phyloP scores from a whole-genome alignment of 2,797 vertebrate genomes.

The Psittacula echo region DNA sequence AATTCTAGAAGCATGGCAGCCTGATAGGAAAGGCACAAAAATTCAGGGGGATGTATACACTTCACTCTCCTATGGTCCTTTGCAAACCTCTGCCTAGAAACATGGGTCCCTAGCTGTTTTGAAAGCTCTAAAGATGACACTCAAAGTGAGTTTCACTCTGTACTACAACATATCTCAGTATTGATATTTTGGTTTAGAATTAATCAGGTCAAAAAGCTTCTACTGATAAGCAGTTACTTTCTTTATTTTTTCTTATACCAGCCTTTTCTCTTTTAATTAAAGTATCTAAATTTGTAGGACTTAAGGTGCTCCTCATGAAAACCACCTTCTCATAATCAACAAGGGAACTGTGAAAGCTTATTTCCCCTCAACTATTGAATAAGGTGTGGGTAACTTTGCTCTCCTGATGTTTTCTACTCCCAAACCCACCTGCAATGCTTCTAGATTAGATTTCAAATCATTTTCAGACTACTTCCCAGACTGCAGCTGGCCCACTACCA shows the following conservation, averaged over 20 bases:
- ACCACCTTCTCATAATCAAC: background rate
- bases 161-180: background rate
- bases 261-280: background rate
- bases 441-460: background rate
- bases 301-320: background rate
- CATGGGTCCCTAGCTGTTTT: background rate
- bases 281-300: background rate
- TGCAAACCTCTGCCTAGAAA: background rate
- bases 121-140: background rate
- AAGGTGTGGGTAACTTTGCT: background rate
- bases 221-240: background rate
- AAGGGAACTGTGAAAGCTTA: background rate
- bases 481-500: background rate
- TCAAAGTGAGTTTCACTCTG: background rate
- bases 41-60: background rate
- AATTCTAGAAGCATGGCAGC: background rate
- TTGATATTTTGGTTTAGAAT: background rate
- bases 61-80: background rate
- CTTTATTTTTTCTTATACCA: background rate
- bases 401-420: background rate
- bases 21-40: background rate
- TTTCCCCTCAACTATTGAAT: background rate
- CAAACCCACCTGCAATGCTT: background rate
- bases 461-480: background rate
- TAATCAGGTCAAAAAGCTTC: background rate